Percentiles rank a stretch among this genome's conserved stretches.
These are phyloP conservation scores for Rhopilema esculentum DNA, from an alignment of 30 jellyfish, hydroid and myxozoan genomes.

Conservation along the genomic window DNA sequence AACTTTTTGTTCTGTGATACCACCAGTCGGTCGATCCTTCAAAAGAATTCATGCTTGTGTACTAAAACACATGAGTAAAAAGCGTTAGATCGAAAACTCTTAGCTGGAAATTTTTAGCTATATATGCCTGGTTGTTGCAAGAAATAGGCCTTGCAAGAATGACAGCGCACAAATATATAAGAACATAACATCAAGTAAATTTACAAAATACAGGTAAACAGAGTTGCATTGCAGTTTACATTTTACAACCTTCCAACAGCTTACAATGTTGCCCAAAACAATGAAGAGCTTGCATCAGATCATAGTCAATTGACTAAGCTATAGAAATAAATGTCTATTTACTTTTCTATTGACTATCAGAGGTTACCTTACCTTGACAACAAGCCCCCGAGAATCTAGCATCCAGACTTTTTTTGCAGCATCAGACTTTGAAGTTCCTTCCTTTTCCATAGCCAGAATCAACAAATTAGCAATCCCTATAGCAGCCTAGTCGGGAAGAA, in stretches of 20 bases:
- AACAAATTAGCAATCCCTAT: conserved; percentile 88
- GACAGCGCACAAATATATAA: too few species aligned
- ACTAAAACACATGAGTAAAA: background rate
- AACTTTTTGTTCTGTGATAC: conserved; percentile 68
- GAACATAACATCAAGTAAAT: too few species aligned
- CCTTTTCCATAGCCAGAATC: conserved; percentile 76
- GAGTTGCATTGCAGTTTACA: too few species aligned
- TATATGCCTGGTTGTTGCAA: too few species aligned
- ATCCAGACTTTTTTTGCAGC: conserved; percentile 77
- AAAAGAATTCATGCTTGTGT: background rate
- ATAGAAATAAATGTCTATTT: background rate
- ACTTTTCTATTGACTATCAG: too few species aligned
- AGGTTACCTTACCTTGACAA: conserved; percentile 80
- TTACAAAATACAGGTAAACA: too few species aligned
- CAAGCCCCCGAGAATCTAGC: conserved; percentile 90
- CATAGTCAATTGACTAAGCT: background rate
- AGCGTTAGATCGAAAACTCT: too few species aligned
- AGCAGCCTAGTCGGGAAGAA: conserved; percentile 85
- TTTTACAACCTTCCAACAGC: too few species aligned
- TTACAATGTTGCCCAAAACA: too few species aligned
- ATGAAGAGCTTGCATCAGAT: too few species aligned
- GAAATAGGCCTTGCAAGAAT: too few species aligned
- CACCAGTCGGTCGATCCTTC: conserved; percentile 89
- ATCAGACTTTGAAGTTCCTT: conserved; percentile 69
- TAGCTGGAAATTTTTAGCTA: too few species aligned